phyloP scores from a whole-genome alignment of 1,140 invertebrate genomes.

The Papilio xuthus region DNA sequence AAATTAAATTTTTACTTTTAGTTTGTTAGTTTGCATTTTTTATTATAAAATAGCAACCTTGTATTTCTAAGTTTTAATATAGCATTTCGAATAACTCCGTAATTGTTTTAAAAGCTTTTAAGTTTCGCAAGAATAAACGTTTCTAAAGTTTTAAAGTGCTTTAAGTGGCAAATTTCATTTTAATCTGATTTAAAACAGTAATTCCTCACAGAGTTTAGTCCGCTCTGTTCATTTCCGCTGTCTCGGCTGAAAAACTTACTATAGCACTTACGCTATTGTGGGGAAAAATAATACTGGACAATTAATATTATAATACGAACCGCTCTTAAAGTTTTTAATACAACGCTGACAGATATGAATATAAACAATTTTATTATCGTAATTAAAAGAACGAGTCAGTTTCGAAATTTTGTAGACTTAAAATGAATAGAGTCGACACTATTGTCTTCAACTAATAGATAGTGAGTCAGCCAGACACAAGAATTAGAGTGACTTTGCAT shows the following conservation, averaged over 20 bases:
- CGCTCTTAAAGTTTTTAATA: not conserved
- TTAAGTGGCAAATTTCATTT: conserved; percentile 23
- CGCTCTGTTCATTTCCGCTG: conserved; percentile 16
- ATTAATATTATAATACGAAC: conserved; percentile 3
- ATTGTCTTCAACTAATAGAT: no score
- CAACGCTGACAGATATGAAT: not conserved
- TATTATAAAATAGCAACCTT: not conserved
- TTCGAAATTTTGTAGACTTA: no score
- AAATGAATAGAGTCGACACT: no score
- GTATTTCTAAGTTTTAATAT: not conserved
- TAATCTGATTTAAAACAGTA: conserved; percentile 22
- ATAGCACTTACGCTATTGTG: not conserved
- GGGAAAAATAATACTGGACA: not conserved
- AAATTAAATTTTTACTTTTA: no score
- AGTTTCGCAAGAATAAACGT: conserved; percentile 16
- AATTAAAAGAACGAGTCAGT: not conserved
- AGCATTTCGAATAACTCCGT: not conserved
- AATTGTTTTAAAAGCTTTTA: conserved; percentile 24
- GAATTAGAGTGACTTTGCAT: no score
- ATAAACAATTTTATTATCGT: not conserved
- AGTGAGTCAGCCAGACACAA: no score
- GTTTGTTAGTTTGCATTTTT: not conserved
- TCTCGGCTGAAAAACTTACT: conserved; percentile 10
- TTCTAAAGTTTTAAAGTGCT: conserved; percentile 23
- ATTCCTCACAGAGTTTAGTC: conserved; percentile 19